Base-by-base conservation (phyloP, 2,113 vertebrate species). In the Leptobrachium ailaonicum region DNA sequence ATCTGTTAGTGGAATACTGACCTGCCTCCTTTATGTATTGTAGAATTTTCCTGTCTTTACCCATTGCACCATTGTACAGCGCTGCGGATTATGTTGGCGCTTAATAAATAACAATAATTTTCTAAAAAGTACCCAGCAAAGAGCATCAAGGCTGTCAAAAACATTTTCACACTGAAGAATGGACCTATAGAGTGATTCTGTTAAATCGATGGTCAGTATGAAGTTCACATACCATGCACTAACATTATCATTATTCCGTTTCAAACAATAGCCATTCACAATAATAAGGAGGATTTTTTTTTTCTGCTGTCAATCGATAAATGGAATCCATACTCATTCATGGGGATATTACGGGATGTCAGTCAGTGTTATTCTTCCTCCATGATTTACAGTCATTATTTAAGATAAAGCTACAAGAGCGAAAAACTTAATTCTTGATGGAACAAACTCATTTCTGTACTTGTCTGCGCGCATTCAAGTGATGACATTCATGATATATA, bases 301-400 rank as follows among this genome's bases (percentile, higher is more conserved):
- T 11, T 53, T 76, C 41, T 76, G 64, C 64, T 68, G 67, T 42
- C 42, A 42, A 68, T 68, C 12, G 10, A 67, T 67, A 56, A 42
- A 76, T 77, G 11, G 75, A 77, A 69, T 53, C 50, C 56, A 3
- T 4, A n/a, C 7, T 56, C 50, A 72, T 72, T 72, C 42, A 45
- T n/a, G 47, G 68, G 6, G 32, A 50, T 42, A 64, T 67, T 41
- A 20, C 43, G 10, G 45, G 40, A 56, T 47, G 47, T 10, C 44
- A 66, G 44, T n/a, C 20, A 50, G 44, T 60, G 53, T 58, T 70
- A 12, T 20, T 77, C 41, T 44, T 8, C 2, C 56, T 77, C 58
- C 68, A 6, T 20, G 6, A 14, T 77, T 11, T 20, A 56, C 6
- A 54, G 54, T 58, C 44, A 5, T n/a, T 4, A n/a, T 9, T 44